These are phyloP conservation scores for Clarias platycephalus DNA, from an alignment of 2,797 vertebrate species.

Conservation along the genomic window DNA sequence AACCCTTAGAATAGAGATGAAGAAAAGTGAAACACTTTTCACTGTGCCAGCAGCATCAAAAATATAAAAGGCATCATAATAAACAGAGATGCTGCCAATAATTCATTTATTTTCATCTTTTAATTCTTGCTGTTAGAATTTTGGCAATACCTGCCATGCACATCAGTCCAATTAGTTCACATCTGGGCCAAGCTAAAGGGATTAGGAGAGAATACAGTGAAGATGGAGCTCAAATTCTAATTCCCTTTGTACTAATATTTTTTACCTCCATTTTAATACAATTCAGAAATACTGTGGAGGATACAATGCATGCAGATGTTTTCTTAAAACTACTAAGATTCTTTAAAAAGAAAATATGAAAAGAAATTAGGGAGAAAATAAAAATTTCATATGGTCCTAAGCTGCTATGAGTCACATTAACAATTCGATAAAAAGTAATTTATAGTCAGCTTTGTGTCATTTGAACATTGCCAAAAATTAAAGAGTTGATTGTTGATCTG, in stretches of 20 bases:
- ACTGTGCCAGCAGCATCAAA: not conserved
- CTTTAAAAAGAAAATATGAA: not conserved
- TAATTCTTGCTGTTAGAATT: not conserved
- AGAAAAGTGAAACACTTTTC: not conserved
- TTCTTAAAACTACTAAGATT: not conserved
- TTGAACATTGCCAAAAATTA: not conserved
- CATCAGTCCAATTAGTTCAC: not conserved
- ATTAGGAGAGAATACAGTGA: not conserved
- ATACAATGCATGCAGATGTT: not conserved
- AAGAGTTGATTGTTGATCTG: too few relatives aligned
- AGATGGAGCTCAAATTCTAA: not conserved
- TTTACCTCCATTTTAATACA: not conserved
- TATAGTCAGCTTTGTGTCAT: slow-evolving; percentile 17
- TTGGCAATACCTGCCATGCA: not conserved
- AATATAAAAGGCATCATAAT: not conserved
- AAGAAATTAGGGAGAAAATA: not conserved
- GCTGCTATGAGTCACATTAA: slow-evolving; percentile 1
- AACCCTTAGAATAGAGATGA: not conserved
- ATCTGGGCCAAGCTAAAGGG: not conserved
- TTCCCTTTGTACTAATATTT: not conserved
- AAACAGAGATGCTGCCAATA: not conserved
- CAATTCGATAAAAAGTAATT: slow-evolving; percentile 13
- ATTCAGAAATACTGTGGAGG: not conserved
- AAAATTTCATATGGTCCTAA: not conserved
- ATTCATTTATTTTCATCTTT: too few relatives aligned